Evolutionary conservation across 2,797 vertebrate genomes (phyloP), one percentile per base, ranked within the genome.

Genomic region (Phrynocephalus guinanensis): DNA sequence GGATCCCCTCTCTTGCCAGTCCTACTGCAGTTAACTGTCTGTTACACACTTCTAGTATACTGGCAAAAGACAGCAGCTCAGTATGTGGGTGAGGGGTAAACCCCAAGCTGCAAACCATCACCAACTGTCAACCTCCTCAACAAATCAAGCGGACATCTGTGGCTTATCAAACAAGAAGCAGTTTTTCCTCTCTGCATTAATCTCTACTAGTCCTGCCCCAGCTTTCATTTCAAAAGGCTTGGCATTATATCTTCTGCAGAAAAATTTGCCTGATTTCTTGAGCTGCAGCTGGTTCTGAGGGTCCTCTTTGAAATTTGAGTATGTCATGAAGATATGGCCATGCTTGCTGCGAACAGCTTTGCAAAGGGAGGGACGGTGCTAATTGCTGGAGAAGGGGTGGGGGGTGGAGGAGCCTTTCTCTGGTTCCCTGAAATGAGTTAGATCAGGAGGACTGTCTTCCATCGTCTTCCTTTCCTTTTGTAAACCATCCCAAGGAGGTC

Each of bases 231-330:
- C 97, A 97, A 97, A 98, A 97, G 96, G 88, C 92, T 95, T 93
- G 92, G 96, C 93, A 93, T 96, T 93, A 93, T 96, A 96, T 95
- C 91, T 93, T 91, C 79, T 71, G 63, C 88, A 81, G 71, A 52
- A 90, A 88, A 96, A 96, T 90, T 95, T 93, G 90, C 91, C 95
- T 71, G n/a, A 93, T 95, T 96, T 96, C 93, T 91, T 94, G 93
- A 91, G 94, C 94, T 94, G 95, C 98, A 98, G 97, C 98, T 98
- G 98, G 96, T 95, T 91, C 84, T 89, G 91, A 95, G 95, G 94
- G 96, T 94, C 0, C 92, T 95, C 98, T 98, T 98, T 98, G 98
- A 98, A 98, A 98, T 97, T 87, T 44, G 97, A 98, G 96, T 93
- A 48, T 89, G 5, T 91, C 75, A 79, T 91, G 84, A 93, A 95